phyloP scores from a whole-genome alignment of 2,797 vertebrate species.

The Typhlichthys eigenmanni region DNA sequence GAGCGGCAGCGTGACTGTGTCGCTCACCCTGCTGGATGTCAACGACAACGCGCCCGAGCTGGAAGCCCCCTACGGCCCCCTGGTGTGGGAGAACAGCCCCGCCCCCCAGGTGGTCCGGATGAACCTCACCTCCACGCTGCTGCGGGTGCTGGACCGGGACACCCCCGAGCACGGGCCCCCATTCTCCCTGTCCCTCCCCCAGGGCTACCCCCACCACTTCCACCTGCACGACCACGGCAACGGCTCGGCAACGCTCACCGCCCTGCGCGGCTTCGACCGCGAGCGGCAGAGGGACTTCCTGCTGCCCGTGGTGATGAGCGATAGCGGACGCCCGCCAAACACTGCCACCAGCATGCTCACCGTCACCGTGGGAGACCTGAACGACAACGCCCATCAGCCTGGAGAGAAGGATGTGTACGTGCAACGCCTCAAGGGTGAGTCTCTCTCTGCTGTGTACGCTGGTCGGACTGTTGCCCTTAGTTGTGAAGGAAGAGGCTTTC shows the following conservation, averaged over 20 bases:
- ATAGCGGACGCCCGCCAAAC: conserved; percentile 80
- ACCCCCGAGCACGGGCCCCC: conserved; percentile 82
- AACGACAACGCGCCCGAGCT: conserved; percentile 90
- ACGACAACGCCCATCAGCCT: conserved; percentile 83
- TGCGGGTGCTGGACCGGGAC: conserved; percentile 82
- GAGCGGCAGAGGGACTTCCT: conserved; percentile 81
- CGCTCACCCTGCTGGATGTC: conserved; percentile 81
- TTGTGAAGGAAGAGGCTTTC: conserved; percentile 27
- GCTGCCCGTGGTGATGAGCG: conserved; percentile 82
- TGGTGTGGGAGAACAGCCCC: conserved; percentile 85
- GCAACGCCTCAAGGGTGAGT: conserved; percentile 78
- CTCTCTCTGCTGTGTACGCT: background rate
- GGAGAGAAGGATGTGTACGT: conserved; percentile 85
- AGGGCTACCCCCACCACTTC: conserved; percentile 78
- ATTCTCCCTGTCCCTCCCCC: conserved; percentile 79
- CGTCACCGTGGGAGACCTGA: conserved; percentile 85
- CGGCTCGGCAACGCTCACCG: conserved; percentile 83
- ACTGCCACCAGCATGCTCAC: conserved; percentile 82
- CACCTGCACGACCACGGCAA: conserved; percentile 87
- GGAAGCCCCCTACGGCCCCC: conserved; percentile 79
- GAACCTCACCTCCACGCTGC: conserved; percentile 81
- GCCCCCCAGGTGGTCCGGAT: conserved; percentile 80
- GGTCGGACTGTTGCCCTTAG: too few relatives aligned
- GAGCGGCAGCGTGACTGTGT: conserved; percentile 82
- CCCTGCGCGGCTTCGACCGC: conserved; percentile 84